These are phyloP conservation scores for Cinclus mexicanus DNA, from an alignment of 2,113 vertebrate genomes.

Conservation along the genomic window DNA sequence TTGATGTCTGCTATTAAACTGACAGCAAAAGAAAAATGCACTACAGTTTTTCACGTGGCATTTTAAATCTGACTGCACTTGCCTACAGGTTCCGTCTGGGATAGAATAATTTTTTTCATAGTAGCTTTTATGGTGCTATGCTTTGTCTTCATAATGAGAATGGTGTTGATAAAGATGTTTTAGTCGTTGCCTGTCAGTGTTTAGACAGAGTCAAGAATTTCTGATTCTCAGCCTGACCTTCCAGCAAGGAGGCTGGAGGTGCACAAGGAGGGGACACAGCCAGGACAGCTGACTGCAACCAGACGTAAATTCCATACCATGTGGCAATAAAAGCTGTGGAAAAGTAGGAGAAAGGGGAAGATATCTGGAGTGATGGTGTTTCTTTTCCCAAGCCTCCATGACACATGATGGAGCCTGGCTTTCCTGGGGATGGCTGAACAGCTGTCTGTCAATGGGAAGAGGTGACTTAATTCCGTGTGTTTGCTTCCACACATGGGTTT, in stretches of 20 bases:
- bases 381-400: neutral
- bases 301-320: neutral
- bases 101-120: neutral
- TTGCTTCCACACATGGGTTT: fast-evolving
- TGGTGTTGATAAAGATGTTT: neutral
- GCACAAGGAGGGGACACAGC: neutral
- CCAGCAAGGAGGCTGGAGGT: fast-evolving
- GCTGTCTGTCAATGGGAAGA: fast-evolving
- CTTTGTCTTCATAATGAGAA: neutral
- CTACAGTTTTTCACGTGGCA: neutral
- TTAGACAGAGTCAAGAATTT: neutral
- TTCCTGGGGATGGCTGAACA: neutral
- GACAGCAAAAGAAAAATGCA: neutral
- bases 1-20: neutral
- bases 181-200: neutral
- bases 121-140: fast-evolving
- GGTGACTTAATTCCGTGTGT: neutral
- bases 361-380: fast-evolving
- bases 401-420: fast-evolving
- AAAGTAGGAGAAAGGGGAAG: neutral
- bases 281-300: neutral
- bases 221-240: neutral
- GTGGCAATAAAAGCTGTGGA: neutral
- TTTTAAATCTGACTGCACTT: neutral
- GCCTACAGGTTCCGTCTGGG: neutral